These are phyloP conservation scores for Penaeus japonicus DNA, from an alignment of 1,140 invertebrate species.

Conservation along the genomic window DNA sequence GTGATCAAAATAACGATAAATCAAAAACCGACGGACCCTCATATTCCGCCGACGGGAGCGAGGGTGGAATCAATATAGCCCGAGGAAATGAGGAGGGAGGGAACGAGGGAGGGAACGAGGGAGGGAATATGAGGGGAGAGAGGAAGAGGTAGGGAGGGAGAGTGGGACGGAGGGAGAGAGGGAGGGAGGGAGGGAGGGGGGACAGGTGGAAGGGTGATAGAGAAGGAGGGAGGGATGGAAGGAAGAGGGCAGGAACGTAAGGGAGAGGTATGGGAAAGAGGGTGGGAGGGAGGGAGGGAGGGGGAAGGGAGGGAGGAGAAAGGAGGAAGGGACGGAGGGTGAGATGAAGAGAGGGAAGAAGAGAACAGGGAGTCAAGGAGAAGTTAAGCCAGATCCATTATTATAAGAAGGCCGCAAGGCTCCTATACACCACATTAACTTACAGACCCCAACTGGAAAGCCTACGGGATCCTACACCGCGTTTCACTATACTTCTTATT, in stretches of 20 bases:
- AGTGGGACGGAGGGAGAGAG: neutral
- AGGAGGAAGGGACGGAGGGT: too few relatives aligned
- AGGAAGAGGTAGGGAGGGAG: neutral
- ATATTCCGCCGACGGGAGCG: too few relatives aligned
- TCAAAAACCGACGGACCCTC: too few relatives aligned
- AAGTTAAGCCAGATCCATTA: neutral
- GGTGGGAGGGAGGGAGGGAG: neutral
- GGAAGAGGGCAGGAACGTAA: neutral
- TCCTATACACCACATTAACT: neutral
- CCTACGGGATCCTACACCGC: neutral
- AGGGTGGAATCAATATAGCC: too few relatives aligned
- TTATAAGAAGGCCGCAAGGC: neutral
- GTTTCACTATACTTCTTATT: neutral
- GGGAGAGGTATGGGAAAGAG: neutral
- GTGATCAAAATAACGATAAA: too few relatives aligned
- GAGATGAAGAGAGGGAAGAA: neutral
- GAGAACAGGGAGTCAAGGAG: neutral
- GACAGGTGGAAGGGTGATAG: neutral
- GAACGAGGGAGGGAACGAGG: too few relatives aligned
- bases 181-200: neutral
- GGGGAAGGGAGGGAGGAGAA: neutral
- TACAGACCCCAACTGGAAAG: neutral
- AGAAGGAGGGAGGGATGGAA: neutral
- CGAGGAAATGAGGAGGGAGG: neutral
- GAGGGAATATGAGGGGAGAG: too few relatives aligned